Conservation (phyloP, 2,888 invertebrate genomes). For the Leptinotarsa juncta region DNA sequence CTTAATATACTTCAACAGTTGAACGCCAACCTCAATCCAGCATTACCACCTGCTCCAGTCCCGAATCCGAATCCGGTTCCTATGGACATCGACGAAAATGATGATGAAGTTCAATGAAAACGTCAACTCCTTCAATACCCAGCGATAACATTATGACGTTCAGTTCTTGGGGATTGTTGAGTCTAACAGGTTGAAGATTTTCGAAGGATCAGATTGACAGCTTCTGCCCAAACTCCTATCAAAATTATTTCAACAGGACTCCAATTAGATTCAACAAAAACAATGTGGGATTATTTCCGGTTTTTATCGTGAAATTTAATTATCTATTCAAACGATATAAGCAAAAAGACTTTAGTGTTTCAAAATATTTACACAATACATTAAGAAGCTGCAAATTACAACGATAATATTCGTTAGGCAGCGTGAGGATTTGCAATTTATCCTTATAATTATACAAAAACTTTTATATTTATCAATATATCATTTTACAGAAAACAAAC, state of each 20-base stretch:
- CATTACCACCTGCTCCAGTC: conserved; percentile 52
- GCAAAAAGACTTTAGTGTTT: conserved; percentile 15
- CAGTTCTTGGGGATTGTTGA: not conserved
- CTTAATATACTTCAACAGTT: conserved; percentile 64
- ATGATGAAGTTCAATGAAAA: conserved; percentile 36
- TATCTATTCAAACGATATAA: not conserved
- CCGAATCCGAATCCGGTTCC: conserved; percentile 54
- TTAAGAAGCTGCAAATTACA: not conserved
- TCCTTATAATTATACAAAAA: conserved; percentile 8
- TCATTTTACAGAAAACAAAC: not conserved
- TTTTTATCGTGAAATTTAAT: not conserved
- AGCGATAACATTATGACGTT: not conserved
- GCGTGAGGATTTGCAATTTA: not conserved
- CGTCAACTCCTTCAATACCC: not conserved
- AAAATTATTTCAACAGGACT: not conserved
- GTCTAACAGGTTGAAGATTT: not conserved
- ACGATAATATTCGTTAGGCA: not conserved
- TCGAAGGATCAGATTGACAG: not conserved
- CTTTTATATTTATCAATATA: not conserved
- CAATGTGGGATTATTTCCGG: not conserved
- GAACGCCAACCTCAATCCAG: conserved; percentile 61
- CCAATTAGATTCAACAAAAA: conserved; percentile 1
- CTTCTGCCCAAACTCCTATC: too few relatives aligned
- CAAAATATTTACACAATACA: not conserved
- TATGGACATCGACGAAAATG: conserved; percentile 52